Percentiles rank a stretch among this genome's conserved stretches.
Evolutionary conservation across 2,888 invertebrate genomes (phyloP).

Genomic region (Stictocephala bisonia): DNA sequence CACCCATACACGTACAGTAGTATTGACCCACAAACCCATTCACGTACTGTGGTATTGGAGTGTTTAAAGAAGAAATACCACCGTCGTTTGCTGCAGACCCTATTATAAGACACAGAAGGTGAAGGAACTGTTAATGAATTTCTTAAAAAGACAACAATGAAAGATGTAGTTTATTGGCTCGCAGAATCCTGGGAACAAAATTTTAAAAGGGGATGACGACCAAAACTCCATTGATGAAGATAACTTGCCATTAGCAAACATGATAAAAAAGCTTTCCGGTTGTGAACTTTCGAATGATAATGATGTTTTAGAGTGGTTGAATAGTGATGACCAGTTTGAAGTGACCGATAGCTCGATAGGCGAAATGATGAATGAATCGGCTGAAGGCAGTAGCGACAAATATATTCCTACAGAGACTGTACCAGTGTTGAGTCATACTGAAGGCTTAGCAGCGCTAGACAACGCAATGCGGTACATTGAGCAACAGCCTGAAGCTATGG

Average conservation of each 20-base stretch:
- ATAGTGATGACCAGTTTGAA: too few species aligned
- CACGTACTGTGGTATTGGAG: too few species aligned
- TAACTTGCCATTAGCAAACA: not conserved
- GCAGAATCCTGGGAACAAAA: not conserved
- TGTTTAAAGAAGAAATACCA: not conserved
- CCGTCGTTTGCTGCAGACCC: not conserved
- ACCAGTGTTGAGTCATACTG: too few species aligned
- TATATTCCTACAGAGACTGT: not conserved
- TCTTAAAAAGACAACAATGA: slow-evolving; percentile 4
- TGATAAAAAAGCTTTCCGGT: not conserved
- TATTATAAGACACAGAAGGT: too few species aligned
- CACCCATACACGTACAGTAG: too few species aligned
- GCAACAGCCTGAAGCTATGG: too few species aligned
- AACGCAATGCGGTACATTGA: too few species aligned
- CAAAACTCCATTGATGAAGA: too few species aligned
- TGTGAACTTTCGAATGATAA: not conserved
- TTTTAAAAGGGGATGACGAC: too few species aligned
- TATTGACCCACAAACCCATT: too few species aligned
- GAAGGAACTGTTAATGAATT: too few species aligned
- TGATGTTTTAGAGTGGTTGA: not conserved
- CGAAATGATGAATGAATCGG: not conserved
- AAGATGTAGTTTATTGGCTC: not conserved
- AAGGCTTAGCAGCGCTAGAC: not conserved
- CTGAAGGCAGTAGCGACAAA: not conserved
- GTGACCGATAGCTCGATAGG: not conserved